Base-by-base conservation (phyloP, 2,797 vertebrate species). In the Melanotaenia maccullochi region DNA sequence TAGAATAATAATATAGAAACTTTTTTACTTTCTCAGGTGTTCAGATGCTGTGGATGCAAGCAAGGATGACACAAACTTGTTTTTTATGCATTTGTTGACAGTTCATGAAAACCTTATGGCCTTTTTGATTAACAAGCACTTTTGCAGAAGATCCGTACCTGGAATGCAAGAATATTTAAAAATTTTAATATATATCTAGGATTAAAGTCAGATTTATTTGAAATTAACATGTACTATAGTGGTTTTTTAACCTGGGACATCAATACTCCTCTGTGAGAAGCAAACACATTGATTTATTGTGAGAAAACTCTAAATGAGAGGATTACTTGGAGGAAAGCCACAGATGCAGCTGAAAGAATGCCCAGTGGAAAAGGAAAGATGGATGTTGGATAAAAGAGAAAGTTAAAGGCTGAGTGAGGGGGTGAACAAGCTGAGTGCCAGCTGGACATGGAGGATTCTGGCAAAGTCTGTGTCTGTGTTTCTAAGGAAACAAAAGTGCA, bases 91-190 rank as follows among this genome's bases (percentile, higher is more conserved):
- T 92, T 90, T 91, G 60, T 92, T 91, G 87, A 90, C 76, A 51
- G 79, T 65, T 89, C 68, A 82, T 32, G 35, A 85, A 86, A 91
- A 88, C 83, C 83, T 64, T 70, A 93, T 92, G 88, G 90, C 91
- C 92, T 93, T 93, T 93, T 93, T 91, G 68, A 90, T 87, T 88
- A 82, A 85, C 47, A 65, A 89, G 93, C 91, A 94, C 92, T 94
- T 93, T 91, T 90, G 72, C 78, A 71, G 76, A 89, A 78, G 75
- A 87, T 83, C 51, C 79, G 78, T 74, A 82, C 63, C 59, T 76
- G 83, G 82, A 92, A 90, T 88, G 87, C 81, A 86, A 83, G 80
- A 71, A 83, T 83, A 75, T 88, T 84, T 73, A 35, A 87, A 86
- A 76, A 68, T 69, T 1, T 79, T 75, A 78, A 66, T 76, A 90